phyloP scores from a whole-genome alignment of 1,140 invertebrate species.

The Babylonia areolata region DNA sequence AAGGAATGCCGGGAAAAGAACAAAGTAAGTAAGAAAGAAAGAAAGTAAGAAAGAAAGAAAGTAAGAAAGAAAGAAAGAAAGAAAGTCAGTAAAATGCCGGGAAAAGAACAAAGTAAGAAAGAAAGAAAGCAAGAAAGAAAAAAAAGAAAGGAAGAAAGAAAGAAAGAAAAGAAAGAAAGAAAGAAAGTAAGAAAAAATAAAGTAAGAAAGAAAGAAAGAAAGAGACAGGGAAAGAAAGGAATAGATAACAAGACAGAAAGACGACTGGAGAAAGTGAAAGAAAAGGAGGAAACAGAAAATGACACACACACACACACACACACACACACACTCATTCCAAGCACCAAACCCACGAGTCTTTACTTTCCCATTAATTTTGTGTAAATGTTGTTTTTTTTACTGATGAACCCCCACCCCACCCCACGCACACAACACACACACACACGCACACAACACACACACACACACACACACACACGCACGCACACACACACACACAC shows the following conservation, averaged over 20 bases:
- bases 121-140: neutral
- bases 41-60: neutral
- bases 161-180: conserved; percentile 28
- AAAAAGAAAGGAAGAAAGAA: neutral
- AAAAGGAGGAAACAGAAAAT: neutral
- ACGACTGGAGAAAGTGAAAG: neutral
- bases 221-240: neutral
- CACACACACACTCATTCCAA: too few relatives aligned
- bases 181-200: conserved; percentile 11
- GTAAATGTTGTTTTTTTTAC: too few relatives aligned
- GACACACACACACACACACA: too few relatives aligned
- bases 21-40: neutral
- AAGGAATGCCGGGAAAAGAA: too few relatives aligned
- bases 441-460: too few relatives aligned
- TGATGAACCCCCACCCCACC: too few relatives aligned
- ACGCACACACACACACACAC: too few relatives aligned
- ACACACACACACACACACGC: too few relatives aligned
- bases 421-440: too few relatives aligned
- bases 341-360: too few relatives aligned
- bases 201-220: neutral
- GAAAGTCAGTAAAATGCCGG: conserved; percentile 19
- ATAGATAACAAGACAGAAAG: neutral
- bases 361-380: too few relatives aligned
- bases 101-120: conserved; percentile 13
- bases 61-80: conserved; percentile 25